Evolutionary conservation across 2,888 invertebrate genomes (phyloP).

Genomic region (Corbicula japonica): DNA sequence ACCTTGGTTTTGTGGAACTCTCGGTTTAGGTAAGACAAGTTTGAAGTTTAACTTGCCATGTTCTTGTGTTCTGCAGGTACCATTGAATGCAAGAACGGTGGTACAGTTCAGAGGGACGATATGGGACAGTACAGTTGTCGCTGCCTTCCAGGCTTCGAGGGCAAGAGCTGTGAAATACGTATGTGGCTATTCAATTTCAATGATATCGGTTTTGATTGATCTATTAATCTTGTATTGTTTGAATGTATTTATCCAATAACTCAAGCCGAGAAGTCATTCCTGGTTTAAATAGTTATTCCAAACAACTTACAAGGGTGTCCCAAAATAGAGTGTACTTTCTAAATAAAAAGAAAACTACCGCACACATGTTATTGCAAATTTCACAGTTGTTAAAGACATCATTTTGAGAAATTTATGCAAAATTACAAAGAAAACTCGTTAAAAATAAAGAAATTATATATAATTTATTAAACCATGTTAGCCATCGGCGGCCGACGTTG

Average conservation of each 20-base stretch:
- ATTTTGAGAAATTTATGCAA: too few relatives aligned
- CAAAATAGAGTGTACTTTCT: too few relatives aligned
- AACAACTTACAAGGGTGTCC: neutral
- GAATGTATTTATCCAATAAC: neutral
- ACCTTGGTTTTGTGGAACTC: neutral
- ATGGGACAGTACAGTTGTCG: neutral
- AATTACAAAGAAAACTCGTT: too few relatives aligned
- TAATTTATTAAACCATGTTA: too few relatives aligned
- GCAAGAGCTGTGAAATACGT: slow-evolving; percentile 39
- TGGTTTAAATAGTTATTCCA: neutral
- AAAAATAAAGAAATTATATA: too few relatives aligned
- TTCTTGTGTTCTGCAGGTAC: slow-evolving; percentile 1
- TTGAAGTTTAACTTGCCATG: too few relatives aligned
- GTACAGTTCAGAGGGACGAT: neutral
- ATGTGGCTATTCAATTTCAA: neutral
- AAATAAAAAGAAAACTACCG: too few relatives aligned
- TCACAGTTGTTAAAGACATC: too few relatives aligned
- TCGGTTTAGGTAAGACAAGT: too few relatives aligned
- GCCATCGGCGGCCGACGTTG: too few relatives aligned
- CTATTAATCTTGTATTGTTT: neutral
- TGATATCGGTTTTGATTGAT: neutral
- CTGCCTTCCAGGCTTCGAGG: slow-evolving; percentile 19
- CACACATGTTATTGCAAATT: too few relatives aligned
- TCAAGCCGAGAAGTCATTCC: neutral
- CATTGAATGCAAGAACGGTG: slow-evolving; percentile 30